These are phyloP conservation scores for Bos taurus DNA, from an alignment of 2,113 vertebrate genomes.

Conservation along the genomic window DNA sequence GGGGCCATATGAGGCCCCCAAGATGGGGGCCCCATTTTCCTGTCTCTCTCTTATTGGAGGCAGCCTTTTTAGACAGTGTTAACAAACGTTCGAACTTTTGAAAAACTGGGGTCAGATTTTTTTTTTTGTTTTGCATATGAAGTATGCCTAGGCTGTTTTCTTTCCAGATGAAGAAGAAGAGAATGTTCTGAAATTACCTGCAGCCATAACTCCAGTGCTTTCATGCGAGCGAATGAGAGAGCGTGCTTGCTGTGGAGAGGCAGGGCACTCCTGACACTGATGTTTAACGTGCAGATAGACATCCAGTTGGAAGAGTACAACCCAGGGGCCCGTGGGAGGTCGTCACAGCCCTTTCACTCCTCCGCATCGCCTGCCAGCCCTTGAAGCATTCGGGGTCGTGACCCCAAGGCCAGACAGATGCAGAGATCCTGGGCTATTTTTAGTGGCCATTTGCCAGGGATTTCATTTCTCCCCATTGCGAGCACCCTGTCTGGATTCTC, in stretches of 20 bases:
- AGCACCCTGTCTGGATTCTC: not conserved
- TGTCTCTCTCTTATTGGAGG: not conserved
- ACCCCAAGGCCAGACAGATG: not conserved
- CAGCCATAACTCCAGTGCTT: not conserved
- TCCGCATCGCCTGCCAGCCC: not conserved
- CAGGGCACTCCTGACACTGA: fast-evolving
- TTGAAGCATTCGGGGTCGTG: not conserved
- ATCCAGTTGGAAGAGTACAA: not conserved
- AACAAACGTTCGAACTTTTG: not conserved
- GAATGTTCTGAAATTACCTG: not conserved
- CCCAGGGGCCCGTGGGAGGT: not conserved
- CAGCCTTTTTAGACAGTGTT: not conserved
- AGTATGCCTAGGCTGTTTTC: not conserved
- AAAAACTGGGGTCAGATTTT: not conserved
- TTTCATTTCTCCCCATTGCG: not conserved
- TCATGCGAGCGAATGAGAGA: fast-evolving
- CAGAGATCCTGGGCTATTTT: not conserved
- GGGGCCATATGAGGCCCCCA: not conserved
- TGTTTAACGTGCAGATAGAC: fast-evolving
- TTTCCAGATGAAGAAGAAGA: not conserved
- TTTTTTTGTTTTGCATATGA: not conserved
- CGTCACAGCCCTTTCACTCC: not conserved
- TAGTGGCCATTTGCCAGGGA: not conserved
- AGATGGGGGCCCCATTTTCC: not conserved
- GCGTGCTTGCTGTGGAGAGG: not conserved